Percentiles rank a stretch among this genome's conserved stretches.
These are phyloP conservation scores for Pollenia griseotomentosa DNA, from an alignment of 2,888 invertebrate species.

Conservation along the genomic window DNA sequence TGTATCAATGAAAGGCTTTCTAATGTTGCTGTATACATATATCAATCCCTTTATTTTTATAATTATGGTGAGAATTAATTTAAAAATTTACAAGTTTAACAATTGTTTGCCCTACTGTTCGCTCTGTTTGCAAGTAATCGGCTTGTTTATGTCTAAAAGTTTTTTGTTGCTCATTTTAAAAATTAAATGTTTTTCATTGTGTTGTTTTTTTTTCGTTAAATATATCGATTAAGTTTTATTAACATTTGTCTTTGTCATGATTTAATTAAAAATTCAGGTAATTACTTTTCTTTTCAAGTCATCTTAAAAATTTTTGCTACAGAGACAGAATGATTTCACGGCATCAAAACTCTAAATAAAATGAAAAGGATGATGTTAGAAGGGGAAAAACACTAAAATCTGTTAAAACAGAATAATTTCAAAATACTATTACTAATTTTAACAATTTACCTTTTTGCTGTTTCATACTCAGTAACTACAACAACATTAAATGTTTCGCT, in stretches of 20 bases:
- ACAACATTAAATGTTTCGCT: background rate
- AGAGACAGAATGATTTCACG: background rate
- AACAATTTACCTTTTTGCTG: too few relatives aligned
- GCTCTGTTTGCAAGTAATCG: background rate
- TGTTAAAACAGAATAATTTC: too few relatives aligned
- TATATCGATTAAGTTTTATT: conserved; percentile 66
- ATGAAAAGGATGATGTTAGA: too few relatives aligned
- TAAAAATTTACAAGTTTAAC: too few relatives aligned
- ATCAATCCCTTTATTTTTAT: too few relatives aligned
- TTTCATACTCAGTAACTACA: too few relatives aligned
- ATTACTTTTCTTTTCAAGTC: conserved; percentile 59
- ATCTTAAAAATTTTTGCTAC: conserved; percentile 18
- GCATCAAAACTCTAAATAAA: too few relatives aligned
- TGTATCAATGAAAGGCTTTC: too few relatives aligned
- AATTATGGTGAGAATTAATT: too few relatives aligned
- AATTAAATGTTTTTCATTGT: conserved; percentile 34
- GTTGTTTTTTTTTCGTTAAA: conserved; percentile 39
- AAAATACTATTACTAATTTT: too few relatives aligned
- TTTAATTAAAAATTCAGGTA: conserved; percentile 70
- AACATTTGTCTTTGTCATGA: conserved; percentile 66
- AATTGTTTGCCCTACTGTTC: background rate
- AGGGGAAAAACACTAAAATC: too few relatives aligned
- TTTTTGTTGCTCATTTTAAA: background rate
- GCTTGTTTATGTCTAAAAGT: background rate
- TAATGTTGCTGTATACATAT: too few relatives aligned